These are phyloP conservation scores for Pimephales promelas DNA, from an alignment of 2,113 vertebrate species.

Conservation along the genomic window DNA sequence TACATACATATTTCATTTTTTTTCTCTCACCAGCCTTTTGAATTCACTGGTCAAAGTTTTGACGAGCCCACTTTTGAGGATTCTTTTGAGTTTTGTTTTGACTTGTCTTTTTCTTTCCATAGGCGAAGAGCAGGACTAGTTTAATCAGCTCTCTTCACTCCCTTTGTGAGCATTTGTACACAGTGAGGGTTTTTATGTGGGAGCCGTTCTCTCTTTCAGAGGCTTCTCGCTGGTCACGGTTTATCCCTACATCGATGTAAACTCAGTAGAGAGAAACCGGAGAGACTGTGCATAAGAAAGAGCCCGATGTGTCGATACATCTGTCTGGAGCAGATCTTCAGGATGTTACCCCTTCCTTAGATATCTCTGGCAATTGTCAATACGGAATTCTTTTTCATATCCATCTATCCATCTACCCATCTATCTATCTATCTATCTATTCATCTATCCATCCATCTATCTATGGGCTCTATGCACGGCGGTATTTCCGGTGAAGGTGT, in stretches of 20 bases:
- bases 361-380: neutral
- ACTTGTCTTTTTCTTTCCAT: neutral
- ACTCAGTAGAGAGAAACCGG: neutral
- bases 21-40: slow-evolving; percentile 35
- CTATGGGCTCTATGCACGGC: too few species aligned
- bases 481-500: too few species aligned
- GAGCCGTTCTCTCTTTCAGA: neutral
- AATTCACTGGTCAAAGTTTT: neutral
- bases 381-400: neutral
- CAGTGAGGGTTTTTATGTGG: neutral
- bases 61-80: neutral
- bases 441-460: too few species aligned
- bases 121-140: neutral
- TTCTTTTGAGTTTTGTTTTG: neutral
- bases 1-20: slow-evolving; percentile 53
- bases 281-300: neutral
- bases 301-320: neutral
- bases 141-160: neutral
- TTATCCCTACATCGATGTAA: neutral
- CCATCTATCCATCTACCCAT: too few species aligned
- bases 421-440: too few species aligned
- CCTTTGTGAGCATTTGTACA: neutral
- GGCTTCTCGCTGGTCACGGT: neutral
- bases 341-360: neutral
- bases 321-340: slow-evolving; percentile 23